These are phyloP conservation scores for Orientallactaga bullata DNA, from an alignment of 2,113 vertebrate genomes.

Conservation along the genomic window DNA sequence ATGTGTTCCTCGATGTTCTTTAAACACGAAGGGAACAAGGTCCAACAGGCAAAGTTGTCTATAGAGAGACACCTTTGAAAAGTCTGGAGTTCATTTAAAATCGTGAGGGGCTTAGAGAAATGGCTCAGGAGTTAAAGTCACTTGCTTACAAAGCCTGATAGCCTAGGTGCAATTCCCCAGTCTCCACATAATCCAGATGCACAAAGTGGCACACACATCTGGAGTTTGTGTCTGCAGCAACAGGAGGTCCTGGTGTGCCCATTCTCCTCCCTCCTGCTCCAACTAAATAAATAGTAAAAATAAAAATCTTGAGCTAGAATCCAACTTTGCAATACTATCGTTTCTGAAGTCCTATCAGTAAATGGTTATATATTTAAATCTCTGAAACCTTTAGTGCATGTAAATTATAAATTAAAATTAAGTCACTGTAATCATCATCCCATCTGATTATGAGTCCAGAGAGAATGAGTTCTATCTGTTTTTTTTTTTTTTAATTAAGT, in stretches of 20 bases:
- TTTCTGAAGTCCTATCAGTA: slow-evolving; percentile 8
- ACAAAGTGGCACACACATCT: too few species aligned
- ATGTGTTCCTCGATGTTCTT: background rate
- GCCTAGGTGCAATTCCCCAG: too few species aligned
- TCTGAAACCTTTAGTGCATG: slow-evolving; percentile 37
- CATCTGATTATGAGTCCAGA: background rate
- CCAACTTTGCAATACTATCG: slow-evolving; percentile 4
- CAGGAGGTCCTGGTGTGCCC: too few species aligned
- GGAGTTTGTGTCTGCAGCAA: too few species aligned
- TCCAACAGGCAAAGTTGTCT: background rate
- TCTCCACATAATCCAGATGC: too few species aligned
- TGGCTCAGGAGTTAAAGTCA: too few species aligned
- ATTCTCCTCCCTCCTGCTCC: too few species aligned
- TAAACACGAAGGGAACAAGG: background rate
- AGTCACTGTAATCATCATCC: background rate
- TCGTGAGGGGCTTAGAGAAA: background rate
- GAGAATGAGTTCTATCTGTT: background rate
- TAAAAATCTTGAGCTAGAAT: background rate
- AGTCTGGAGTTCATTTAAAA: slow-evolving; percentile 55
- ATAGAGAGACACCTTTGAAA: background rate
- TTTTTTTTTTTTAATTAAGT: too few species aligned
- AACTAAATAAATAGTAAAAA: too few species aligned
- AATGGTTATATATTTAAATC: background rate
- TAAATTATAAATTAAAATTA: background rate
- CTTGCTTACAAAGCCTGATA: too few species aligned